Evolutionary conservation across 2,113 vertebrate species (phyloP).

Genomic region (Haplochromis vanheusdeni): DNA sequence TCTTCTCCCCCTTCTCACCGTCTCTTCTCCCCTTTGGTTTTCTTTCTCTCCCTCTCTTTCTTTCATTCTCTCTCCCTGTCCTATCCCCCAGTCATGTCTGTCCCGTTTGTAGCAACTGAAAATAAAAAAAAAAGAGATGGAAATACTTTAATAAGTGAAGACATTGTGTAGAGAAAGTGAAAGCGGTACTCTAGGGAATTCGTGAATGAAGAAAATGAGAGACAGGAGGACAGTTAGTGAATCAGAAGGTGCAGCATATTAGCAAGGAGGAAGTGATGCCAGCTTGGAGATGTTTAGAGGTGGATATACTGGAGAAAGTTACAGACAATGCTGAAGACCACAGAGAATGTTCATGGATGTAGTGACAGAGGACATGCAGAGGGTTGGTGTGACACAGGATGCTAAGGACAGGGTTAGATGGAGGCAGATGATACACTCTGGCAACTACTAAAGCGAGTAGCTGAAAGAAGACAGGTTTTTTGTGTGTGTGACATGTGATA

Average conservation of each 20-base stretch:
- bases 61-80: no score
- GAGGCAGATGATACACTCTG: neutral
- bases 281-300: neutral
- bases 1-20: no score
- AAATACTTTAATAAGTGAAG: neutral
- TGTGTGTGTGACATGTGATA: neutral
- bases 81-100: no score
- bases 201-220: neutral
- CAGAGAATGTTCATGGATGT: neutral
- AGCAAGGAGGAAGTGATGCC: neutral
- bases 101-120: no score
- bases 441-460: neutral
- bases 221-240: neutral
- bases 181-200: neutral
- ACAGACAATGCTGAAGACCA: neutral
- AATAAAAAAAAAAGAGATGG: no score
- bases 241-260: neutral
- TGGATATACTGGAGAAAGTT: neutral
- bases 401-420: neutral
- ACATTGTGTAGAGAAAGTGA: neutral
- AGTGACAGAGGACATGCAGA: neutral
- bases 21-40: no score
- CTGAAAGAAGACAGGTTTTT: neutral
- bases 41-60: no score
- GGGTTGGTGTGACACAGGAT: neutral